Conservation (phyloP, 2,113 vertebrate genomes). For the Lagenorhynchus albirostris region DNA sequence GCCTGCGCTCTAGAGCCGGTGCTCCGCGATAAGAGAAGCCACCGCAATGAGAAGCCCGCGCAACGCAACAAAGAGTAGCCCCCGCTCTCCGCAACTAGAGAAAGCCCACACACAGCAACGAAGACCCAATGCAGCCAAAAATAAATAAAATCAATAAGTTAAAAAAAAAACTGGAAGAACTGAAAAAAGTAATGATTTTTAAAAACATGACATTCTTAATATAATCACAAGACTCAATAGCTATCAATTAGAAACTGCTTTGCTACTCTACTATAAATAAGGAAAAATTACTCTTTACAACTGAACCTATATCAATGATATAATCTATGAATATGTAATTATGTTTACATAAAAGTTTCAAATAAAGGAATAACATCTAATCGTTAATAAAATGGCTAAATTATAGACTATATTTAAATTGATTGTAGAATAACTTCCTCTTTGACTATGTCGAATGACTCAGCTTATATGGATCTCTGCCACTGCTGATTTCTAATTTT, state of each 20-base stretch:
- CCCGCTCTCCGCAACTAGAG: too few relatives aligned
- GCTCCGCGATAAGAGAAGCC: too few relatives aligned
- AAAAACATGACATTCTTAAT: neutral
- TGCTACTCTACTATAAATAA: conserved; percentile 45
- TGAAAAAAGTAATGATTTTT: neutral
- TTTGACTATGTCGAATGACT: neutral
- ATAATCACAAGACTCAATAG: conserved; percentile 51
- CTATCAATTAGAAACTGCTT: conserved; percentile 40
- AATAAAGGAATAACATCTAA: neutral
- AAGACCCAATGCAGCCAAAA: too few relatives aligned
- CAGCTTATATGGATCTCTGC: neutral
- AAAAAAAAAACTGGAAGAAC: neutral
- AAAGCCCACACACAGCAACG: too few relatives aligned
- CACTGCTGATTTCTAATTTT: neutral
- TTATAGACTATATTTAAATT: conserved; percentile 1
- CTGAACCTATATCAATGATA: neutral
- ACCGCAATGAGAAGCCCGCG: too few relatives aligned
- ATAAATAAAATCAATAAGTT: too few relatives aligned
- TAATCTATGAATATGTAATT: neutral
- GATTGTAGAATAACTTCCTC: neutral
- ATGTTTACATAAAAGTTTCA: neutral
- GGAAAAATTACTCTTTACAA: conserved; percentile 66
- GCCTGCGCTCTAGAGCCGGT: too few relatives aligned
- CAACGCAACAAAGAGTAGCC: too few relatives aligned
- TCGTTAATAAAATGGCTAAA: neutral